Percentiles rank a stretch among this genome's conserved stretches.
These are phyloP conservation scores for Masticophis lateralis DNA, from an alignment of 2,797 vertebrate genomes.

Conservation along the genomic window DNA sequence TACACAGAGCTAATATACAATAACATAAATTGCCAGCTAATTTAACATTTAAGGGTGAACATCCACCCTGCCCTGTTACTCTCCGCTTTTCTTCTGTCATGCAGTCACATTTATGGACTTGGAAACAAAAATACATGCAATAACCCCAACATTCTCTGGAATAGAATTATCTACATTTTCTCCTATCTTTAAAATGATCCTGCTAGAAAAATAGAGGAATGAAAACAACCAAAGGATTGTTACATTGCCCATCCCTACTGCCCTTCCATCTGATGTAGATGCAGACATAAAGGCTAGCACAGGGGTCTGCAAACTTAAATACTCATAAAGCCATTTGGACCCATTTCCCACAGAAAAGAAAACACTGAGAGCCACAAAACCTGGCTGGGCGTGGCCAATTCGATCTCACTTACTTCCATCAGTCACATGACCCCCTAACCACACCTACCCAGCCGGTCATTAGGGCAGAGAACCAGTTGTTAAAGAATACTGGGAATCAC, in stretches of 20 bases:
- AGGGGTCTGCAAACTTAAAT: too few species aligned
- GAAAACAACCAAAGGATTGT: background rate
- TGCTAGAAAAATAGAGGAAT: too few species aligned
- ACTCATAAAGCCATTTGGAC: too few species aligned
- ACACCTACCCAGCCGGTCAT: too few species aligned
- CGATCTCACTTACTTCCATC: too few species aligned
- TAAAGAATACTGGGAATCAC: too few species aligned
- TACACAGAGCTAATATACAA: background rate
- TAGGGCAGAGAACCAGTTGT: too few species aligned
- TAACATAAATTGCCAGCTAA: constrained; percentile 14
- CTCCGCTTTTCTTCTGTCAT: background rate
- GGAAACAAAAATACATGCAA: background rate
- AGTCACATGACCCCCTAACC: too few species aligned
- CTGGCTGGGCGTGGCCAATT: too few species aligned
- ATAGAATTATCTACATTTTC: background rate
- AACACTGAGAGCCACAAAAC: too few species aligned
- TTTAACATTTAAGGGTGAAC: background rate
- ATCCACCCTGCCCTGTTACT: background rate
- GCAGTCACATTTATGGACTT: background rate
- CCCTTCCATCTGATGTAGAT: background rate
- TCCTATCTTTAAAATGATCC: background rate
- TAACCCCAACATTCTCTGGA: background rate
- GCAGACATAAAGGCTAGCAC: background rate
- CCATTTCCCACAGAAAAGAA: too few species aligned
- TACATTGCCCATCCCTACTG: background rate